Conservation (phyloP, 2,113 vertebrate genomes). For the Nanorana parkeri region DNA sequence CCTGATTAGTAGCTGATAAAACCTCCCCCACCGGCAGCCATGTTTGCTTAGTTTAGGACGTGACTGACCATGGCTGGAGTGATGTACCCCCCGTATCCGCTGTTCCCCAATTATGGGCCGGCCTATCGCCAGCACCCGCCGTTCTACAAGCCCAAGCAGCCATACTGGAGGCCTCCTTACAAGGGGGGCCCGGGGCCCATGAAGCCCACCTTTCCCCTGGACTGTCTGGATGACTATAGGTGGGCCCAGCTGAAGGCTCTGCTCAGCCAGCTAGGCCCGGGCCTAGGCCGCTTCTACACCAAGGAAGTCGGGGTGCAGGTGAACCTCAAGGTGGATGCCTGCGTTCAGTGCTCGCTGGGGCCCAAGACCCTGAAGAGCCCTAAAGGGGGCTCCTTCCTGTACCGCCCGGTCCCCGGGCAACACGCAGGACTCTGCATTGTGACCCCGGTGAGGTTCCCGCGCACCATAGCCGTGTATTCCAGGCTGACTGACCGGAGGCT, state of each 20-base stretch:
- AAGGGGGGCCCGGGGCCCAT: conserved; percentile 61
- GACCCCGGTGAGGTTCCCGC: conserved; percentile 68
- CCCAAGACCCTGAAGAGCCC: conserved; percentile 72
- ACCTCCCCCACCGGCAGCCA: background rate
- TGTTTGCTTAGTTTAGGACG: background rate
- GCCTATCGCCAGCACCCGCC: background rate
- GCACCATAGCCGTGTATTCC: conserved; percentile 77
- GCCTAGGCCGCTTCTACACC: conserved; percentile 65
- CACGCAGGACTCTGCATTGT: conserved; percentile 16
- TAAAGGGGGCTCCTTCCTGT: background rate
- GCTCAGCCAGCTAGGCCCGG: conserved; percentile 75
- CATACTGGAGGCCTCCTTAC: conserved; percentile 68
- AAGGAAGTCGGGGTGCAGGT: conserved; percentile 80
- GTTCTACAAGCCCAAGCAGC: conserved; percentile 59
- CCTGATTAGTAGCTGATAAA: background rate
- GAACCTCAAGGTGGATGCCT: conserved; percentile 74
- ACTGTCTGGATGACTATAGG: conserved; percentile 80
- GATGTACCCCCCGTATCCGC: conserved; percentile 18
- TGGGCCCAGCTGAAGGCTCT: conserved; percentile 76
- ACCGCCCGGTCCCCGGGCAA: background rate
- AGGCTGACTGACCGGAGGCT: conserved; percentile 74
- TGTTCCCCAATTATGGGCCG: background rate
- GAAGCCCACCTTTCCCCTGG: conserved; percentile 66
- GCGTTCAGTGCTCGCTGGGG: conserved; percentile 78
- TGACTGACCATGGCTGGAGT: conserved; percentile 22